These are phyloP conservation scores for Carollia perspicillata DNA, from an alignment of 2,113 vertebrate genomes.

Conservation along the genomic window DNA sequence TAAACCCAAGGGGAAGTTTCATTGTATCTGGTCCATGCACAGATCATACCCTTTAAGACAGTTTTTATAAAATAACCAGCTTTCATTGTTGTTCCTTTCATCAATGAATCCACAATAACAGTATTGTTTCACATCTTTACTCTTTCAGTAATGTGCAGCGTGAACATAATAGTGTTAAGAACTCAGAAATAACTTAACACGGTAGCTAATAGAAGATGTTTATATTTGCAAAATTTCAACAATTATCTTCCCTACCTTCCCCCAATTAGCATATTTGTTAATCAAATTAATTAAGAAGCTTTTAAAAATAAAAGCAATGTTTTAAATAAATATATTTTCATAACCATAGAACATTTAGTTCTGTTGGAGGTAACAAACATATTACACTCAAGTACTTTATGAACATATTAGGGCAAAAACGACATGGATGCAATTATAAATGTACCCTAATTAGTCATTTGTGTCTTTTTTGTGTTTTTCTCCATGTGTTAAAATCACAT, in stretches of 20 bases:
- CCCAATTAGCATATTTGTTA: conserved; percentile 85
- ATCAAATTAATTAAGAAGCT: conserved; percentile 88
- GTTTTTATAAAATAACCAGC: neutral
- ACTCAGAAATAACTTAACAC: conserved; percentile 85
- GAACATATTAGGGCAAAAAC: conserved; percentile 69
- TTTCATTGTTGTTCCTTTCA: conserved; percentile 19
- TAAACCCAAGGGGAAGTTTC: neutral
- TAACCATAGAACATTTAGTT: conserved; percentile 83
- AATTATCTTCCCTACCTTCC: conserved; percentile 79
- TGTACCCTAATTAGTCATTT: conserved; percentile 27
- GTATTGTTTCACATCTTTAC: conserved; percentile 83
- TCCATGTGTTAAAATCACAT: conserved; percentile 40
- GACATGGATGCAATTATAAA: neutral
- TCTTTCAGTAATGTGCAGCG: conserved; percentile 84
- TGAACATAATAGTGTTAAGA: conserved; percentile 84
- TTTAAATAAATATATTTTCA: conserved; percentile 88
- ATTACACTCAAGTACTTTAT: conserved; percentile 81
- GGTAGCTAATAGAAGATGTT: conserved; percentile 78
- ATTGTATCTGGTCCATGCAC: neutral
- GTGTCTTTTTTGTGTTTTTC: neutral
- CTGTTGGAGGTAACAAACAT: conserved; percentile 82
- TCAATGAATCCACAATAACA: conserved; percentile 66
- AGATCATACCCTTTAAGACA: neutral
- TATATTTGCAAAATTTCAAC: conserved; percentile 79
- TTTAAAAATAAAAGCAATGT: conserved; percentile 91